These are phyloP conservation scores for Rhorus exstirpatorius DNA, from an alignment of 2,888 invertebrate genomes.

Conservation along the genomic window DNA sequence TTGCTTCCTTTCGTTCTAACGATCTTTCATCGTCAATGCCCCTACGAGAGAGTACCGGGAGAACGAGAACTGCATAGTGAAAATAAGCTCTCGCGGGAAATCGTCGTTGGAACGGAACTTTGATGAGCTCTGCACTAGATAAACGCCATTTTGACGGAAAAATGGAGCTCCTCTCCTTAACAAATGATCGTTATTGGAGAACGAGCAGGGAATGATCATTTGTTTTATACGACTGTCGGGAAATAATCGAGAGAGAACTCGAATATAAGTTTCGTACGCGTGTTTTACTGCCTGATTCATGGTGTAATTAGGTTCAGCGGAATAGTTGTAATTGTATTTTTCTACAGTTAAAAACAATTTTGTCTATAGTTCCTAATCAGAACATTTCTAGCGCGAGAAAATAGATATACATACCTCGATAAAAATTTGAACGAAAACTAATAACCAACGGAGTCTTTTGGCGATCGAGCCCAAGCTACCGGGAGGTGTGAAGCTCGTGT, in stretches of 20 bases:
- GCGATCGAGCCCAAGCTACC: conserved; percentile 53
- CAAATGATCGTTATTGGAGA: conserved; percentile 21
- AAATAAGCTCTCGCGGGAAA: conserved; percentile 60
- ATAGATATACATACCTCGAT: too few relatives aligned
- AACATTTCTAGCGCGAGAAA: too few relatives aligned
- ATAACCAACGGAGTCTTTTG: conserved; percentile 40
- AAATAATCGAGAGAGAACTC: not conserved
- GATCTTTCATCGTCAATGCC: conserved; percentile 56
- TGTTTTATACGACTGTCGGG: not conserved
- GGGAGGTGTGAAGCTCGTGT: conserved; percentile 55
- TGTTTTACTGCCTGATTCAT: not conserved
- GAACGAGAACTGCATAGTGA: conserved; percentile 23
- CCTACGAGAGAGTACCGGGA: not conserved
- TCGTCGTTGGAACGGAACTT: conserved; percentile 11
- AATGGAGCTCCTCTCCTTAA: not conserved
- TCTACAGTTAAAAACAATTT: not conserved
- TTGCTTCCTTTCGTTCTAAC: conserved; percentile 49
- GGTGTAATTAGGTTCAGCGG: not conserved
- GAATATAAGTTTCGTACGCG: not conserved
- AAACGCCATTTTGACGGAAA: conserved; percentile 1
- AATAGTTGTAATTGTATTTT: not conserved
- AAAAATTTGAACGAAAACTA: conserved; percentile 26
- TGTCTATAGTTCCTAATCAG: not conserved
- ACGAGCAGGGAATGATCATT: conserved; percentile 15
- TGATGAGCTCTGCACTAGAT: conserved; percentile 26